phyloP scores from a whole-genome alignment of 2,888 invertebrate species.

The Microdon myrmicae region DNA sequence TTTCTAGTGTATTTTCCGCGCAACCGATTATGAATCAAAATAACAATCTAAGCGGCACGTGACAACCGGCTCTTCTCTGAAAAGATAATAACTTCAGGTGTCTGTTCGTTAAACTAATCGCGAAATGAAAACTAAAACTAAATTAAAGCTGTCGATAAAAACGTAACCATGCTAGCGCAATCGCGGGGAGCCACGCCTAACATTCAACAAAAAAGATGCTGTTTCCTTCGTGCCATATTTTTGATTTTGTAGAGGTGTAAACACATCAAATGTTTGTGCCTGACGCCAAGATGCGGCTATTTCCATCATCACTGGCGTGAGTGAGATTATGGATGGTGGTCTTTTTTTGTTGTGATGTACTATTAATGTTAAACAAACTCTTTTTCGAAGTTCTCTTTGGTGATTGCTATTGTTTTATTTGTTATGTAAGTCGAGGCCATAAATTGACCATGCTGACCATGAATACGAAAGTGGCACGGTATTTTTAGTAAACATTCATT shows the following conservation, averaged over 20 bases:
- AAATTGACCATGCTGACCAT: neutral
- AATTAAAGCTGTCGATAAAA: slow-evolving; percentile 1
- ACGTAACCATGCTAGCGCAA: slow-evolving; percentile 30
- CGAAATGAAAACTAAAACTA: neutral
- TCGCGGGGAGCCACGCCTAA: slow-evolving; percentile 40
- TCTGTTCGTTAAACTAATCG: too few species aligned
- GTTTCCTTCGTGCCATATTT: slow-evolving; percentile 7
- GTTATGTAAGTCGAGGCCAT: slow-evolving; percentile 3
- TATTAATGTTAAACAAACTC: neutral
- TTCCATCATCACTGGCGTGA: too few species aligned
- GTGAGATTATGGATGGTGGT: too few species aligned
- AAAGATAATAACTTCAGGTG: neutral
- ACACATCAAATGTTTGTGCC: too few species aligned
- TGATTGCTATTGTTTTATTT: neutral
- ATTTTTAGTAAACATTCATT: slow-evolving; percentile 5
- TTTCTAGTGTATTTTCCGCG: neutral
- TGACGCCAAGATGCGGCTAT: too few species aligned
- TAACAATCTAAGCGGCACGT: too few species aligned
- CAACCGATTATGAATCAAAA: too few species aligned
- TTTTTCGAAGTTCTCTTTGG: neutral
- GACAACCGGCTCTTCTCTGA: slow-evolving; percentile 8
- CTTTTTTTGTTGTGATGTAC: too few species aligned
- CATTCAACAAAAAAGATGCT: slow-evolving; percentile 18
- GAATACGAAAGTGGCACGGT: neutral
- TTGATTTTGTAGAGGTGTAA: neutral